A percentile compares a stretch with the other conserved stretches of the same genome.
phyloP scores from a whole-genome alignment of 2,113 vertebrate genomes.

The Uria lomvia region DNA sequence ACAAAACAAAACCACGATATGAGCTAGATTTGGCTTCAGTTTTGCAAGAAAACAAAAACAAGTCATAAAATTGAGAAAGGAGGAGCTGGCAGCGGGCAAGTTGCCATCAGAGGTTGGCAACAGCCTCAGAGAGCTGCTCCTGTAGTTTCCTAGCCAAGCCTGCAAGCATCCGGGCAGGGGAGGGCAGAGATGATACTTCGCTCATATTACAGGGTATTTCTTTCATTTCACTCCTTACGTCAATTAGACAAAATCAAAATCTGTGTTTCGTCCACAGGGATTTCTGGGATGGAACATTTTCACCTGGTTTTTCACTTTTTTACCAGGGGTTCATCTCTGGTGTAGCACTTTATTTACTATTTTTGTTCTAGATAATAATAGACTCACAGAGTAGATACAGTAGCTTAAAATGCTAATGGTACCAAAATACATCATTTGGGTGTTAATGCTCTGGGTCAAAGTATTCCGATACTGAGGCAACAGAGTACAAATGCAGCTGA shows the following conservation, averaged over 20 bases:
- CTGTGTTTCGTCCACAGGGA: neutral
- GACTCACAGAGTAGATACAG: neutral
- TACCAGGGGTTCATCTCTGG: neutral
- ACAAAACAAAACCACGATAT: neutral
- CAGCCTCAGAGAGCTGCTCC: neutral
- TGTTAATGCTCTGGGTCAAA: neutral
- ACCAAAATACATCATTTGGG: neutral
- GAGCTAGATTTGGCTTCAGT: neutral
- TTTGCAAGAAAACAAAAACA: neutral
- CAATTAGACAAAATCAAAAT: neutral
- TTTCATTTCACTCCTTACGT: neutral
- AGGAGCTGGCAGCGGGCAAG: neutral
- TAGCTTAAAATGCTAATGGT: neutral
- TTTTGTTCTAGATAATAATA: neutral
- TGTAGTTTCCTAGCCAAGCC: neutral
- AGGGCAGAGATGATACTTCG: neutral
- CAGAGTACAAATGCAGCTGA: neutral
- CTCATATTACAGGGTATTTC: neutral
- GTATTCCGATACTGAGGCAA: neutral
- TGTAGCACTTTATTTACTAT: neutral
- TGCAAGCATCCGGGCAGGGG: neutral
- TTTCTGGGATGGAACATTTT: neutral
- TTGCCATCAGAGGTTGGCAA: neutral
- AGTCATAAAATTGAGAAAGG: neutral
- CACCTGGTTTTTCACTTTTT: neutral